phyloP scores from a whole-genome alignment of 2,888 invertebrate species.

The Pseudococcus jackbeardsleyi region DNA sequence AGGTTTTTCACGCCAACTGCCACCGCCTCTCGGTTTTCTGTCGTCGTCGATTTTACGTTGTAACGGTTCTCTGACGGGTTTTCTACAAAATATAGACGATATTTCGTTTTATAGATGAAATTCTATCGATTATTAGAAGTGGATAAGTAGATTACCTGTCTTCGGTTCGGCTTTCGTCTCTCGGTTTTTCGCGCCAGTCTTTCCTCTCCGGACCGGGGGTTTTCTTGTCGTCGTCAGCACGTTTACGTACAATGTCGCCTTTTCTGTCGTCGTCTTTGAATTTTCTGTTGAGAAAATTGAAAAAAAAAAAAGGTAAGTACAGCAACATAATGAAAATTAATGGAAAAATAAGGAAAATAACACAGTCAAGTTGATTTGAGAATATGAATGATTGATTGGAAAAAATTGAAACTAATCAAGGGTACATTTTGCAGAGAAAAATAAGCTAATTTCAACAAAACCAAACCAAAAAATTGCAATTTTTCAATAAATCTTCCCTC shows the following conservation, averaged over 20 bases:
- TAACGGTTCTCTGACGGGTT: not conserved
- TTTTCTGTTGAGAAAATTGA: not conserved
- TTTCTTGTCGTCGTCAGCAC: conserved; percentile 5
- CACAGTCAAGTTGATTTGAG: no score
- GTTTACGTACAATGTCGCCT: not conserved
- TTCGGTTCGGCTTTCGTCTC: conserved; percentile 1
- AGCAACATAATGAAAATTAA: no score
- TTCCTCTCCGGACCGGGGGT: not conserved
- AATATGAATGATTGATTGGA: no score
- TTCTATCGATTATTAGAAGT: no score
- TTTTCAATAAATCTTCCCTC: no score
- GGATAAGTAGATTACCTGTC: not conserved
- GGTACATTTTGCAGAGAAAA: no score
- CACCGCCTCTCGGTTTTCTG: not conserved
- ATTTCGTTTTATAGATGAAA: no score
- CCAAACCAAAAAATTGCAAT: no score
- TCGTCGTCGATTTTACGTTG: not conserved
- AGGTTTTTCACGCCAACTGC: not conserved
- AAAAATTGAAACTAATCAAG: not conserved
- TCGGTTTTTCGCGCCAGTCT: not conserved
- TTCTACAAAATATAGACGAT: not conserved
- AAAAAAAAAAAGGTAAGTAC: no score
- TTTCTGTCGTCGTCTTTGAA: conserved; percentile 22
- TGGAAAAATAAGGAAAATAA: no score
- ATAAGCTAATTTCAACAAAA: no score